Evolutionary conservation across 2,888 invertebrate genomes (phyloP).

Genomic region (Agrypnus murinus): DNA sequence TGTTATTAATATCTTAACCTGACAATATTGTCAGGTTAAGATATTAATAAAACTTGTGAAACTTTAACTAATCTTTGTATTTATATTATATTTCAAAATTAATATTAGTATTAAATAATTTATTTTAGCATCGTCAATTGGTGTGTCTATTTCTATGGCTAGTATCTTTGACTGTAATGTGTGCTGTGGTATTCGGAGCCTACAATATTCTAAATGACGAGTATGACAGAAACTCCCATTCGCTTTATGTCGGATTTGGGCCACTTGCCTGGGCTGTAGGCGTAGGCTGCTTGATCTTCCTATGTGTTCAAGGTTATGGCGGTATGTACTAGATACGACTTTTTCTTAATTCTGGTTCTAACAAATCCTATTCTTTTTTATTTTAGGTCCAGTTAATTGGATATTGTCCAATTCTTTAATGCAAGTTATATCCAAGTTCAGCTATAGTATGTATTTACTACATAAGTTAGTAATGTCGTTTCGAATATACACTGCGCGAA

Average conservation of each 20-base stretch:
- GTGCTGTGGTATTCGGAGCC: conserved; percentile 5
- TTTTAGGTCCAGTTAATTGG: conserved; percentile 72
- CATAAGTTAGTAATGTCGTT: conserved; percentile 59
- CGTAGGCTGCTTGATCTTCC: conserved; percentile 72
- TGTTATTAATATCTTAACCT: too few species aligned
- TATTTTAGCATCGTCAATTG: too few species aligned
- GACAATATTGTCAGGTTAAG: too few species aligned
- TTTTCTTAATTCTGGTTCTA: too few species aligned
- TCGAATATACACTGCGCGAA: too few species aligned
- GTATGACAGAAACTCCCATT: conserved; percentile 55
- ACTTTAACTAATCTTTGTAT: too few species aligned
- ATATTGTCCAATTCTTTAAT: conserved; percentile 71
- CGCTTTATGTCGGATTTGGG: conserved; percentile 66
- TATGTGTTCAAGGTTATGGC: conserved; percentile 72
- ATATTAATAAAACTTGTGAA: too few species aligned
- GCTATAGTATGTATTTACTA: conserved; percentile 72
- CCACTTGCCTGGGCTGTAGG: conserved; percentile 71
- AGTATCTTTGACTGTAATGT: conserved; percentile 5
- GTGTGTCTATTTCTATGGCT: conserved; percentile 4
- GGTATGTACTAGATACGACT: conserved; percentile 68
- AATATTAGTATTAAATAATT: too few species aligned
- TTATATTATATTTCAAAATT: too few species aligned
- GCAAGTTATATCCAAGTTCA: conserved; percentile 72
- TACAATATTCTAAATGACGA: background rate
- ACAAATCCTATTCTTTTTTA: too few species aligned